Evolutionary conservation across 2,888 invertebrate genomes (phyloP).

Genomic region (Acronicta alni): DNA sequence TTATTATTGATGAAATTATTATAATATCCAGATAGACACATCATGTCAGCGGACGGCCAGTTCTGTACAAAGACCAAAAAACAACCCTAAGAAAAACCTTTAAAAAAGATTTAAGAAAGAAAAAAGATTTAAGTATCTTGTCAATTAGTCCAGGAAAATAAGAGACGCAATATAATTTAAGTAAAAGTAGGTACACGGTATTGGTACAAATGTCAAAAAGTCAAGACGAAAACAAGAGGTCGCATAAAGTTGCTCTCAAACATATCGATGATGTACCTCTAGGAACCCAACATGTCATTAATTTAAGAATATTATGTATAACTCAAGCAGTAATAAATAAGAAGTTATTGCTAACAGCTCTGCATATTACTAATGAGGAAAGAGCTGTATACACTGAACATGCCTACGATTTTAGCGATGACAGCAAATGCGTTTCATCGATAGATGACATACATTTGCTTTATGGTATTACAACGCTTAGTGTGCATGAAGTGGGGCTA

Average conservation of each 20-base stretch:
- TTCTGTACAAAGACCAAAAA: too few species aligned
- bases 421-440: constrained; percentile 28
- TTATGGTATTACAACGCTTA: constrained; percentile 25
- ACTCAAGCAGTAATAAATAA: constrained; percentile 39
- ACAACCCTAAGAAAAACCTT: too few species aligned
- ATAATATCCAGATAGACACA: too few species aligned
- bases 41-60: too few species aligned
- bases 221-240: constrained; percentile 10
- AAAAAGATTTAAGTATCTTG: too few species aligned
- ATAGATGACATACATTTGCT: constrained; percentile 41
- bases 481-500: constrained; percentile 11
- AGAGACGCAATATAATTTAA: constrained; percentile 5
- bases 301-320: constrained; percentile 32
- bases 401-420: constrained; percentile 12
- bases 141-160: too few species aligned
- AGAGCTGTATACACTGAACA: constrained; percentile 25
- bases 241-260: constrained; percentile 22
- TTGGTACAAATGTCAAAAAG: too few species aligned
- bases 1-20: too few species aligned
- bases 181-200: constrained; percentile 13
- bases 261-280: constrained; percentile 20
- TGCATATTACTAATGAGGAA: constrained; percentile 41
- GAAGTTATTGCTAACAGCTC: constrained; percentile 32
- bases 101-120: too few species aligned
- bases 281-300: constrained; percentile 29